Conservation (phyloP, 1,140 invertebrate species). For the Cataglyphis hispanica region DNA sequence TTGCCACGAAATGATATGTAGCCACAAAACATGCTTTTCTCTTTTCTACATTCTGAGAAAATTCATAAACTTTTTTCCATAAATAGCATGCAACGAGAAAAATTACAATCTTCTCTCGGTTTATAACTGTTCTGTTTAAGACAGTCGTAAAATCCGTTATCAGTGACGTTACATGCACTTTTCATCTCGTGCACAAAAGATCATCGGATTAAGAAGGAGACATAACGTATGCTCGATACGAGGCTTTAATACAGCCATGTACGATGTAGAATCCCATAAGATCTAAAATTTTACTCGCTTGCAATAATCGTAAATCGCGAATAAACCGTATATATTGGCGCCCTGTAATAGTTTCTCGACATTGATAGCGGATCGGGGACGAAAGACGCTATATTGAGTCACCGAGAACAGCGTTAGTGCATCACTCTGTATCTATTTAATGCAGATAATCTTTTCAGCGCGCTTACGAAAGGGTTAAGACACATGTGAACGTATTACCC, state of each 20-base stretch:
- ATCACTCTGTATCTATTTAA: slow-evolving; percentile 13
- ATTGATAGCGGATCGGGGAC: slow-evolving; percentile 8
- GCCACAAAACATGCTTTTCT: slow-evolving; percentile 4
- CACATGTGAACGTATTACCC: not conserved
- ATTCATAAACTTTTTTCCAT: slow-evolving; percentile 28
- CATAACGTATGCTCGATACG: not conserved
- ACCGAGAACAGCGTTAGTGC: not conserved
- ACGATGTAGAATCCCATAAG: not conserved
- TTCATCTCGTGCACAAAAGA: not conserved
- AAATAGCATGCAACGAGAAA: slow-evolving; percentile 15
- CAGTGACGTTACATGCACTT: slow-evolving; percentile 6
- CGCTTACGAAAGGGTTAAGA: slow-evolving; percentile 18
- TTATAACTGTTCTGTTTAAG: slow-evolving; percentile 23
- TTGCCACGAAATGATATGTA: slow-evolving; percentile 54
- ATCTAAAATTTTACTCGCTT: slow-evolving; percentile 40
- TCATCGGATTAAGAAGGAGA: slow-evolving; percentile 4
- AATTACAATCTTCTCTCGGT: slow-evolving; percentile 17
- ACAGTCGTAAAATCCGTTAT: slow-evolving; percentile 30
- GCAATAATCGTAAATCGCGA: slow-evolving; percentile 47
- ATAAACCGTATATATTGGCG: not conserved
- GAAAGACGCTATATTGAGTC: not conserved
- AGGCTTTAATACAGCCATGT: not conserved
- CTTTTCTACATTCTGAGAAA: not conserved
- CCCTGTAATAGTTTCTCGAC: not conserved
- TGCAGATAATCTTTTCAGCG: not conserved